phyloP scores from a whole-genome alignment of 1,140 invertebrate genomes.

The Pseudomyrmex cubaensis region DNA sequence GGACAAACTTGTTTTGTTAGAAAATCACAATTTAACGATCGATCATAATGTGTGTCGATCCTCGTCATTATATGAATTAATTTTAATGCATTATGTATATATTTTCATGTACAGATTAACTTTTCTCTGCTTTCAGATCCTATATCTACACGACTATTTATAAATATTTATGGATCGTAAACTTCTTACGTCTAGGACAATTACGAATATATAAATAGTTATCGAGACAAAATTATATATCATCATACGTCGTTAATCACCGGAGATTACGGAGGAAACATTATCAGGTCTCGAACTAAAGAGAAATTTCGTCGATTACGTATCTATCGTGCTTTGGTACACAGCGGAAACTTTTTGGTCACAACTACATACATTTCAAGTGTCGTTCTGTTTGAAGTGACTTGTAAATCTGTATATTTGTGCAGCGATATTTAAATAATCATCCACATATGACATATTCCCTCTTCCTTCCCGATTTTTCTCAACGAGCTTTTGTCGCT shows the following conservation, averaged over 20 bases:
- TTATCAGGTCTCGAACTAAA: constrained; percentile 20
- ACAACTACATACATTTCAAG: constrained; percentile 13
- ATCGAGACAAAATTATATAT: constrained; percentile 9
- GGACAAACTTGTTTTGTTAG: constrained; percentile 1
- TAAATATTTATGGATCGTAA: constrained; percentile 8
- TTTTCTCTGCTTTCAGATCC: constrained; percentile 27
- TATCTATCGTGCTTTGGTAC: constrained; percentile 52
- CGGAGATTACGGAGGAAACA: constrained; percentile 7
- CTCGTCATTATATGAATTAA: constrained; percentile 20
- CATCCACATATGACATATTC: not conserved
- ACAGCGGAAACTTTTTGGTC: constrained; percentile 52
- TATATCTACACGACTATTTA: constrained; percentile 2
- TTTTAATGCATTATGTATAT: too few species aligned
- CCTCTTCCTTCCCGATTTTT: not conserved
- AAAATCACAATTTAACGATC: constrained; percentile 23
- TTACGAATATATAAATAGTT: constrained; percentile 28
- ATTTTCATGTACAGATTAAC: constrained; percentile 23
- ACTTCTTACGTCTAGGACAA: not conserved
- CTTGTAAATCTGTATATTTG: not conserved
- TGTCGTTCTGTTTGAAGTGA: not conserved
- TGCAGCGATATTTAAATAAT: constrained; percentile 28
- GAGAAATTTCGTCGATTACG: constrained; percentile 26
- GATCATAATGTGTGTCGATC: not conserved
- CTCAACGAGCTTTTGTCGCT: not conserved
- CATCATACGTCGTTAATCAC: constrained; percentile 14